These are phyloP conservation scores for Andricus quercusramuli DNA, from an alignment of 2,888 invertebrate species.

Conservation along the genomic window DNA sequence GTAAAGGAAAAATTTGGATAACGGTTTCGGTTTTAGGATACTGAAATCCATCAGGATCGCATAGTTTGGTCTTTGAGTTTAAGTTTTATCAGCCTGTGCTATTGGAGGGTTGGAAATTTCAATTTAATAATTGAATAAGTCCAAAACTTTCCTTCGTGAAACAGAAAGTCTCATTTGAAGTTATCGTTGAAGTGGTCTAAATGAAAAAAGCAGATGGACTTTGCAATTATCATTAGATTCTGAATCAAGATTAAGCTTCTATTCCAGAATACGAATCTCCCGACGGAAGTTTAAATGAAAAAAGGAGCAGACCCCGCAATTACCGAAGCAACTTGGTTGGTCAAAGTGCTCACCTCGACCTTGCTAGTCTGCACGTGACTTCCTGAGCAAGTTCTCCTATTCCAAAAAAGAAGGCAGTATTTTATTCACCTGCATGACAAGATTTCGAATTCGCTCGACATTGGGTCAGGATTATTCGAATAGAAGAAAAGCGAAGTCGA, in stretches of 20 bases:
- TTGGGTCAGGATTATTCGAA: conserved; percentile 9
- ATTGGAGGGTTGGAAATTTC: no score
- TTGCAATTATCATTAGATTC: conserved; percentile 8
- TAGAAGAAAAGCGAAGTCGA: conserved; percentile 43
- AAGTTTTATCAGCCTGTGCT: no score
- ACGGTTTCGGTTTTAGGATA: no score
- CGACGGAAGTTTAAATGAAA: conserved; percentile 22
- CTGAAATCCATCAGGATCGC: no score
- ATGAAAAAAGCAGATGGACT: neutral
- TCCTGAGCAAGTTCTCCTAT: conserved; percentile 4
- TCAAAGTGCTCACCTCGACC: conserved; percentile 27
- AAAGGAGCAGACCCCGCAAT: conserved; percentile 12
- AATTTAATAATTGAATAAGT: no score
- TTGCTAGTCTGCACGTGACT: conserved; percentile 28
- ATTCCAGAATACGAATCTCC: conserved; percentile 26
- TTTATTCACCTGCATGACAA: neutral
- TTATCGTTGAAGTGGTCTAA: neutral
- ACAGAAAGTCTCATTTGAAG: no score
- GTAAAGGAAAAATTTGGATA: no score
- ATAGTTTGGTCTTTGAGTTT: no score
- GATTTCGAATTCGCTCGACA: conserved; percentile 25
- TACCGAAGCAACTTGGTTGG: conserved; percentile 12
- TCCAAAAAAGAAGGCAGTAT: conserved; percentile 3
- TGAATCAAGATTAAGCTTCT: conserved; percentile 8
- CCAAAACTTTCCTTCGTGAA: no score